Conservation (phyloP, 1,140 invertebrate genomes). For the Phthorimaea operculella region DNA sequence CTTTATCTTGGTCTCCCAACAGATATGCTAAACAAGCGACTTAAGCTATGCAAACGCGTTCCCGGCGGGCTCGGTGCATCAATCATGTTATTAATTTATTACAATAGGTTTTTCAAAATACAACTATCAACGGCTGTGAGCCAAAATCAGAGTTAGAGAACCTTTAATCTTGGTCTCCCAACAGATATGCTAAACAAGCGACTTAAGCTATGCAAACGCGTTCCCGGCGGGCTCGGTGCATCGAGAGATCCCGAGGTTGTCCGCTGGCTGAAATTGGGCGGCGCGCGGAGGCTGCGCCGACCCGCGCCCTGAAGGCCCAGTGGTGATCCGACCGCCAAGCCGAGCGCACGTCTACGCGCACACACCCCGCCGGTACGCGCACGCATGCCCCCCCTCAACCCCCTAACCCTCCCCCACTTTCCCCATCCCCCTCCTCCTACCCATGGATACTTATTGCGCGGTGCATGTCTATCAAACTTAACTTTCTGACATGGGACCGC, state of each 20-base stretch:
- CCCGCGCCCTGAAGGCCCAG: conserved; percentile 36
- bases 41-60: conserved; percentile 1
- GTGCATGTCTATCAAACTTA: conserved; percentile 20
- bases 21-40: too few species aligned
- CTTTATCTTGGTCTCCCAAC: too few species aligned
- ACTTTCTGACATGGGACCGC: background rate
- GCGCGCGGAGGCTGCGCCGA: conserved; percentile 34
- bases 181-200: too few species aligned
- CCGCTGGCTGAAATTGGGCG: conserved; percentile 35
- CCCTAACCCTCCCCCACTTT: conserved; percentile 13
- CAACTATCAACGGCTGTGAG: too few species aligned
- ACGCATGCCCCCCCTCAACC: conserved; percentile 29
- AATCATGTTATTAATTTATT: too few species aligned
- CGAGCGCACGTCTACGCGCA: conserved; percentile 57
- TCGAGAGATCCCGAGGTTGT: conserved; percentile 5
- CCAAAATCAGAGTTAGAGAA: too few species aligned
- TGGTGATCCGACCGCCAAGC: conserved; percentile 46
- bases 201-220: background rate
- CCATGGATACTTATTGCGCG: conserved; percentile 54
- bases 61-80: conserved; percentile 15
- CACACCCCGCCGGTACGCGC: conserved; percentile 49
- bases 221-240: conserved; percentile 14
- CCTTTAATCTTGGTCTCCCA: too few species aligned
- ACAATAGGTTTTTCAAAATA: too few species aligned
- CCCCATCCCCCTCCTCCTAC: conserved; percentile 16